These are phyloP conservation scores for Pandemis cinnamomeana DNA, from an alignment of 2,888 invertebrate species.

Conservation along the genomic window DNA sequence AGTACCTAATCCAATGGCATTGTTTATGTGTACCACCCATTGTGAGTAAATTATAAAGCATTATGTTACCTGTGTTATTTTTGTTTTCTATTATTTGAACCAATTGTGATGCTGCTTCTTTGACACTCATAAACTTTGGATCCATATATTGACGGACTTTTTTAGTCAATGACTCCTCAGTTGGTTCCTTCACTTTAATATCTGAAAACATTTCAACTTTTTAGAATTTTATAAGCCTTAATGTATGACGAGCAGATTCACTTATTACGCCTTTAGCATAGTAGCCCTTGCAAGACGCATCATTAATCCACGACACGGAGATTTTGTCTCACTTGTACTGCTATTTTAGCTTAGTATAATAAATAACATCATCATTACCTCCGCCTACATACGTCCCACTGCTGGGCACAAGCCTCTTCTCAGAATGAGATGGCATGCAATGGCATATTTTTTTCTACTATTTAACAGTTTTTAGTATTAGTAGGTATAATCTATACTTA, in stretches of 20 bases:
- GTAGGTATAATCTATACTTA: too few species aligned
- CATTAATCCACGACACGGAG: too few species aligned
- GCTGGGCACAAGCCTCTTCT: too few species aligned
- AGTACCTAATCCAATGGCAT: conserved; percentile 30
- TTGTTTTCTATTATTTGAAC: conserved; percentile 88
- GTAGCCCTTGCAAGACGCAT: too few species aligned
- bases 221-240: background rate
- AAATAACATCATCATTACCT: too few species aligned
- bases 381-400: too few species aligned
- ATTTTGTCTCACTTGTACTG: too few species aligned
- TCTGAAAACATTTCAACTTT: conserved; percentile 83
- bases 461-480: too few species aligned
- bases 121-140: conserved; percentile 96
- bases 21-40: conserved; percentile 17
- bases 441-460: too few species aligned
- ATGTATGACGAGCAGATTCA: background rate
- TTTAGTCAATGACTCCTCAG: conserved; percentile 95
- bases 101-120: conserved; percentile 94
- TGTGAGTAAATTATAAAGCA: conserved; percentile 3
- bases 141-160: conserved; percentile 96
- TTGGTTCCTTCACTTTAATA: conserved; percentile 99
- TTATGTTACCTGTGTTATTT: conserved; percentile 58
- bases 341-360: too few species aligned
- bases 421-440: too few species aligned
- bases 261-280: background rate